A percentile compares a stretch with the other conserved stretches of the same genome.
phyloP scores from a whole-genome alignment of 2,113 vertebrate species.

The Cyanistes caeruleus region DNA sequence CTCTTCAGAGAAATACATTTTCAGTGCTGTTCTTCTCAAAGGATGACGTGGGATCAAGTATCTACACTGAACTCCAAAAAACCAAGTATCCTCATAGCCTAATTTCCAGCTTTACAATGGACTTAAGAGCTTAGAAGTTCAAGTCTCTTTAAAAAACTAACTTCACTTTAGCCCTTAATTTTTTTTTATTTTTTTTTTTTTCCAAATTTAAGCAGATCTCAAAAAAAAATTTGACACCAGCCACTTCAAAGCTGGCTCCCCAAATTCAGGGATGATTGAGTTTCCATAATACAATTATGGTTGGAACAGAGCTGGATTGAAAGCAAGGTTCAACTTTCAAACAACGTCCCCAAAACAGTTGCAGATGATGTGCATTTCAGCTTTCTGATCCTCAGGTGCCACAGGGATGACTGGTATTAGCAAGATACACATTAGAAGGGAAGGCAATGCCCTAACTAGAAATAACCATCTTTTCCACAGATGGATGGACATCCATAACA shows the following conservation, averaged over 20 bases:
- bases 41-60: not conserved
- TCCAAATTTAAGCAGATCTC: not conserved
- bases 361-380: conserved; percentile 45
- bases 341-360: conserved; percentile 40
- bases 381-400: conserved; percentile 63
- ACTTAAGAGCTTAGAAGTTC: not conserved
- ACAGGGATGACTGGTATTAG: not conserved
- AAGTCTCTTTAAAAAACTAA: conserved; percentile 30
- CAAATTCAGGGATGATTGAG: conserved; percentile 10
- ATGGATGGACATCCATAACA: conserved; percentile 40
- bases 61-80: not conserved
- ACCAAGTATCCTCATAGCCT: not conserved
- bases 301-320: not conserved
- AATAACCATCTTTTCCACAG: conserved; percentile 55
- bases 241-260: conserved; percentile 40
- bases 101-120: not conserved
- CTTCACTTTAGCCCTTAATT: not conserved
- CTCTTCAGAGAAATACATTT: not conserved
- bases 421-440: not conserved
- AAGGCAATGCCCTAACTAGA: conserved; percentile 2
- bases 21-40: not conserved
- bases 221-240: not conserved
- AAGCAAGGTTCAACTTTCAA: conserved; percentile 56
- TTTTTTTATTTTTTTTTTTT: not conserved
- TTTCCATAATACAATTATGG: conserved; percentile 55